Conservation (phyloP, 2,113 vertebrate species). For the Cavia aperea region DNA sequence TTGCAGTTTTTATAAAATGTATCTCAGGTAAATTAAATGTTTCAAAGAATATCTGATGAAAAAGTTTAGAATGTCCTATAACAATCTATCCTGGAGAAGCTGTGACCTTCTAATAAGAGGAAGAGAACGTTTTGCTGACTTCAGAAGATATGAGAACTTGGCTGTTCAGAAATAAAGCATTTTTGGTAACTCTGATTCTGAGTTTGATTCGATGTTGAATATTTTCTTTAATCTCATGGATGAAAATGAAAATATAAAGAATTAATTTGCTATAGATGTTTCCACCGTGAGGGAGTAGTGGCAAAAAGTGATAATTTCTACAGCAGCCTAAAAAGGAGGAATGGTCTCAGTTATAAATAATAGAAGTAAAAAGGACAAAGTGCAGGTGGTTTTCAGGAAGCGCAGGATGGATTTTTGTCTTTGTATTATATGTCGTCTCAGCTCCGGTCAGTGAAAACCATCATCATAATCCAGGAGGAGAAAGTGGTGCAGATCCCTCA, state of each 20-base stretch:
- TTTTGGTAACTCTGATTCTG: not conserved
- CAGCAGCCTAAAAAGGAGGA: not conserved
- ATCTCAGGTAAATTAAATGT: not conserved
- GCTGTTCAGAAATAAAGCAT: not conserved
- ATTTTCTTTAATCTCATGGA: not conserved
- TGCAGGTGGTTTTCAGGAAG: not conserved
- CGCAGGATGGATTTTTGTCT: not conserved
- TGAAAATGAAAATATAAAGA: not conserved
- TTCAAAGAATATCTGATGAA: not conserved
- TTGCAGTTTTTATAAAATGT: not conserved
- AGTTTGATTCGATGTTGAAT: not conserved
- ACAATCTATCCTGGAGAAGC: not conserved
- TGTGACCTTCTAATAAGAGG: not conserved
- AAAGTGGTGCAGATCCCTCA: not conserved
- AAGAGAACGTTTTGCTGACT: not conserved
- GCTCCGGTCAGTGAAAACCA: not conserved
- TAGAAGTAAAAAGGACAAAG: not conserved
- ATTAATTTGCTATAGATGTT: not conserved
- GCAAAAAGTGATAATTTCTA: not conserved
- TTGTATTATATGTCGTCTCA: not conserved
- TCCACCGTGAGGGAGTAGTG: not conserved
- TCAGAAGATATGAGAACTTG: not conserved
- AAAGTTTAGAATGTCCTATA: not conserved
- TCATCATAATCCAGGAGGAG: not conserved
- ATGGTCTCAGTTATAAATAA: not conserved